Percentiles rank a stretch among this genome's conserved stretches.
Conservation (phyloP, 2,888 invertebrate species). For the Syrista parreyssii region DNA sequence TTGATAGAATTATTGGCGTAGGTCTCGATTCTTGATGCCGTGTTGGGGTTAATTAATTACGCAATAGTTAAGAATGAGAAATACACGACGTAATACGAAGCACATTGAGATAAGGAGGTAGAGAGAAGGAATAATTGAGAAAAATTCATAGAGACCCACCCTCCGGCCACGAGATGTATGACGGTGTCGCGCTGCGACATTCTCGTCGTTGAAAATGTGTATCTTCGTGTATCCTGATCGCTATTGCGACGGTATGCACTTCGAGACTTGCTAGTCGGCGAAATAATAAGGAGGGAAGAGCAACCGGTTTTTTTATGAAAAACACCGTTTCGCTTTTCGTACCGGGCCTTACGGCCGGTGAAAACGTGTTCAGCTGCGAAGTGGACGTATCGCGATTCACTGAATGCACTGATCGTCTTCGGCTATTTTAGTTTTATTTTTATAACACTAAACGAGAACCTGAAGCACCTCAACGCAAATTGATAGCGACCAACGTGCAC, state of each 20-base stretch:
- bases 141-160: slow-evolving; percentile 75
- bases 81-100: not conserved
- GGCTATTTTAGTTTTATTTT: not conserved
- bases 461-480: not conserved
- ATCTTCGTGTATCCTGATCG: not conserved
- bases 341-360: not conserved
- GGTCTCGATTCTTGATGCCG: slow-evolving; percentile 22
- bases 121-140: slow-evolving; percentile 22
- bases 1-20: slow-evolving; percentile 25
- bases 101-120: not conserved
- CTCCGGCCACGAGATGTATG: slow-evolving; percentile 95
- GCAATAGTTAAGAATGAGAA: not conserved
- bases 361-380: not conserved
- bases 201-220: slow-evolving; percentile 27
- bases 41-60: not conserved
- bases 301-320: not conserved
- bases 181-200: slow-evolving; percentile 88
- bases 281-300: not conserved
- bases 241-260: not conserved
- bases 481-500: slow-evolving; percentile 22
- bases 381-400: not conserved
- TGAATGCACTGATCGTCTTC: not conserved
- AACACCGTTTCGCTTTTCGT: not conserved
- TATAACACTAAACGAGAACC: not conserved
- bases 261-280: not conserved